phyloP scores from a whole-genome alignment of 2,797 vertebrate species.

The Hydrophis major region DNA sequence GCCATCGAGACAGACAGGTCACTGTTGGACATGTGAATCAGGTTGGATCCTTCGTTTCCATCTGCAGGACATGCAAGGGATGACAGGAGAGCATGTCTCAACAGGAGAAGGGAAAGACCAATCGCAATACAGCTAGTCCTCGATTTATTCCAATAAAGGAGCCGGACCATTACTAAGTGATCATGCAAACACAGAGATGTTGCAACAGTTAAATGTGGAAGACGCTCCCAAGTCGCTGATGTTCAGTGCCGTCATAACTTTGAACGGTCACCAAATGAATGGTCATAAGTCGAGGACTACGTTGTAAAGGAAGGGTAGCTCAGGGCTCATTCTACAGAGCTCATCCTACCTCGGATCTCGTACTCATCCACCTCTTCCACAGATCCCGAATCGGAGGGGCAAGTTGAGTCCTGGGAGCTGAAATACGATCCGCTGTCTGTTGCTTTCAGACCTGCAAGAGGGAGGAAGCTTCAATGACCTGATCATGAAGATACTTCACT shows the following conservation, averaged over 20 bases:
- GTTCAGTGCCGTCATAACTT: no score
- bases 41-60: constrained; percentile 89
- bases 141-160: no score
- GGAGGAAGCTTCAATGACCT: neutral
- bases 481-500: neutral
- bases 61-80: constrained; percentile 79
- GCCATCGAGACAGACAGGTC: constrained; percentile 91
- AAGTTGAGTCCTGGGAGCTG: constrained; percentile 85
- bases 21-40: constrained; percentile 88
- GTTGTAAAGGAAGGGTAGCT: neutral
- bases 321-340: neutral
- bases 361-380: constrained; percentile 88
- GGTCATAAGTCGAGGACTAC: no score
- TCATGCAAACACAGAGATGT: no score
- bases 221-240: no score
- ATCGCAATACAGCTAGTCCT: no score
- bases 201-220: no score
- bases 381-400: constrained; percentile 87
- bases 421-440: constrained; percentile 86
- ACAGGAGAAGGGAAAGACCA: constrained; percentile 31
- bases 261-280: no score
- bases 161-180: no score
- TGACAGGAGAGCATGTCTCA: constrained; percentile 77
- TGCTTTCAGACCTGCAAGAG: constrained; percentile 75
- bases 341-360: constrained; percentile 83